phyloP scores from a whole-genome alignment of 2,888 invertebrate genomes.

The Gisinianus flammeolus region DNA sequence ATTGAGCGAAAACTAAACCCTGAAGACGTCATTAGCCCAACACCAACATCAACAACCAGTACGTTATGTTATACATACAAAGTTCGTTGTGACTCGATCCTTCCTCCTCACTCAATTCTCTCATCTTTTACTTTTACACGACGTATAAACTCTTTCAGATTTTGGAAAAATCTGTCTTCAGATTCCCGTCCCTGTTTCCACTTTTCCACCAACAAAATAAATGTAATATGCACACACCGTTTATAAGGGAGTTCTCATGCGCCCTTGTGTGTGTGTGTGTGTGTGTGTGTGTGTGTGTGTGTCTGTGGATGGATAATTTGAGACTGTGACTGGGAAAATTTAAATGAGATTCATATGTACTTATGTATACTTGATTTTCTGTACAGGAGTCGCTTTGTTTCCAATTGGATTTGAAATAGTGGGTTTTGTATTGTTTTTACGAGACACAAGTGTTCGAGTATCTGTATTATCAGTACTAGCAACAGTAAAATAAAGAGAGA shows the following conservation, averaged over 20 bases:
- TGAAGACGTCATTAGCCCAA: background rate
- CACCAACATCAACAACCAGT: background rate
- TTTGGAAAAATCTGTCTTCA: too few relatives aligned
- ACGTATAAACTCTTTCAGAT: too few relatives aligned
- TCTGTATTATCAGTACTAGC: background rate
- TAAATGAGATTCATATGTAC: background rate
- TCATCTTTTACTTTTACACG: background rate
- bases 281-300: background rate
- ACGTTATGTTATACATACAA: background rate
- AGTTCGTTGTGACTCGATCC: background rate
- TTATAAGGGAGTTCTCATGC: too few relatives aligned
- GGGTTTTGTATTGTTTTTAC: conserved; percentile 24
- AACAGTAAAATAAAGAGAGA: conserved; percentile 35
- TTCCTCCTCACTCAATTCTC: background rate
- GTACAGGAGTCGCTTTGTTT: background rate
- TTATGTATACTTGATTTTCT: background rate
- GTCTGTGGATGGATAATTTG: background rate
- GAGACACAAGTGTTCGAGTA: conserved; percentile 19
- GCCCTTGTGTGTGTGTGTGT: background rate
- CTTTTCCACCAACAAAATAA: background rate
- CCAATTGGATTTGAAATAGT: conserved; percentile 6
- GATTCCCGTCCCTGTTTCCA: background rate
- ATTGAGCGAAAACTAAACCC: background rate
- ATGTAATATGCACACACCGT: too few relatives aligned
- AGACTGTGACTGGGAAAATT: background rate